Evolutionary conservation across 1,140 invertebrate genomes (phyloP).

Genomic region (Zaprionus nigranus): DNA sequence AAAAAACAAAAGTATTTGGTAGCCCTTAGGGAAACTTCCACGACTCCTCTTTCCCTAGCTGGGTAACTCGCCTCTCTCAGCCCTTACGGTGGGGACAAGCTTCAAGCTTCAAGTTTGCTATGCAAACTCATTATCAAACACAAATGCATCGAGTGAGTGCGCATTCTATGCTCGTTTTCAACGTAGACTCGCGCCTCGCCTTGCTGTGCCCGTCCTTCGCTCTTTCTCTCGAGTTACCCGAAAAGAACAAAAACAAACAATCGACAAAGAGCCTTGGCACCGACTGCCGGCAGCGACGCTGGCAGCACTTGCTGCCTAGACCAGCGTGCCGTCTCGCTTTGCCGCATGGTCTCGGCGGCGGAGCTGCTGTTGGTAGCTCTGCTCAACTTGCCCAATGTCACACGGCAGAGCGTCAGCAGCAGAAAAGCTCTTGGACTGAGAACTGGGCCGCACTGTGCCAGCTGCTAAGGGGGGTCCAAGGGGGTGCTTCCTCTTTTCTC

Average conservation of each 20-base stretch:
- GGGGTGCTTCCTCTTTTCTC: neutral
- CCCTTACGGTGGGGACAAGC: neutral
- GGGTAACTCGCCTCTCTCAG: neutral
- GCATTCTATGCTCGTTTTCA: slow-evolving; percentile 19
- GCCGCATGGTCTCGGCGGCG: slow-evolving; percentile 4
- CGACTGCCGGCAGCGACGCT: slow-evolving; percentile 63
- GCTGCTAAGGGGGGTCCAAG: neutral
- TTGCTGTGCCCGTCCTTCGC: neutral
- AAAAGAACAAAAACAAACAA: slow-evolving; percentile 76
- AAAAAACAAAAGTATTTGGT: no score
- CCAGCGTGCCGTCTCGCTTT: slow-evolving; percentile 35
- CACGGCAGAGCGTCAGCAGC: slow-evolving; percentile 25
- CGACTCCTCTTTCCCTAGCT: neutral
- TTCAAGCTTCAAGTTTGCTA: neutral
- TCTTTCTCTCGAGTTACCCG: slow-evolving; percentile 40
- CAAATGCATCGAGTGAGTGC: slow-evolving; percentile 14
- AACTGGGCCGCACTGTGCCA: slow-evolving; percentile 52
- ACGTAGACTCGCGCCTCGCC: neutral
- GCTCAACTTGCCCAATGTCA: slow-evolving; percentile 45
- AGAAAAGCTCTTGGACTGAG: slow-evolving; percentile 41
- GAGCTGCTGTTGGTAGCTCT: slow-evolving; percentile 25
- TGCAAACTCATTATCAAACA: slow-evolving; percentile 15
- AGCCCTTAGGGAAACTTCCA: neutral
- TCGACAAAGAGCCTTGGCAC: slow-evolving; percentile 78
- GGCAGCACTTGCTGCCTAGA: slow-evolving; percentile 37